Evolutionary conservation across 1,140 invertebrate species (phyloP).

Genomic region (Drosophila sp.): DNA sequence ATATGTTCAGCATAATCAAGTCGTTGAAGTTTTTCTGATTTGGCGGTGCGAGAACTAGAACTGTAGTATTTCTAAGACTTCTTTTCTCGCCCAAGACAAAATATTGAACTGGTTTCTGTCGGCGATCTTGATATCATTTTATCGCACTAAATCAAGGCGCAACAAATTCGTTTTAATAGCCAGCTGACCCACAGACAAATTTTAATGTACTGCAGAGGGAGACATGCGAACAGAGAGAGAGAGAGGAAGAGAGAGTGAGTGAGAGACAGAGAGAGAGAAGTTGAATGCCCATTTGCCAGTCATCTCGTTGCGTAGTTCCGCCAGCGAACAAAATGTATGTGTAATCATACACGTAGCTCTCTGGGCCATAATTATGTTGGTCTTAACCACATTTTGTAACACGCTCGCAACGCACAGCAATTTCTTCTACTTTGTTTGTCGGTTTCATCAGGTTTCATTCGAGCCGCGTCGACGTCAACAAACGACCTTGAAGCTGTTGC

Average conservation of each 20-base stretch:
- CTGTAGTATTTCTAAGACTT: slow-evolving; percentile 1
- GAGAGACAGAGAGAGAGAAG: slow-evolving; percentile 7
- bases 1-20: slow-evolving; percentile 49
- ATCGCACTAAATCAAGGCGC: slow-evolving; percentile 40
- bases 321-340: slow-evolving; percentile 15
- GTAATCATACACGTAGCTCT: slow-evolving; percentile 32
- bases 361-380: slow-evolving; percentile 31
- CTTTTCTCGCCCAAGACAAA: not conserved
- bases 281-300: slow-evolving; percentile 20
- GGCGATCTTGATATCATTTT: slow-evolving; percentile 26
- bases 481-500: slow-evolving; percentile 35
- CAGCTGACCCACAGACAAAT: slow-evolving; percentile 38
- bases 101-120: slow-evolving; percentile 33
- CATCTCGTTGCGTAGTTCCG: slow-evolving; percentile 40
- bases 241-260: not conserved
- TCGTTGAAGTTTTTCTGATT: slow-evolving; percentile 40
- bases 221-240: not conserved
- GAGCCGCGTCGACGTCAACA: slow-evolving; percentile 28
- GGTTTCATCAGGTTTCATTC: slow-evolving; percentile 4
- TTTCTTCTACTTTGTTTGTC: slow-evolving; percentile 43
- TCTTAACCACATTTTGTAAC: slow-evolving; percentile 35
- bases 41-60: slow-evolving; percentile 49
- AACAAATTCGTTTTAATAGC: slow-evolving; percentile 33
- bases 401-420: slow-evolving; percentile 20
- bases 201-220: slow-evolving; percentile 18